Conservation (phyloP, 2,888 invertebrate genomes). For the Schizaphis graminum region DNA sequence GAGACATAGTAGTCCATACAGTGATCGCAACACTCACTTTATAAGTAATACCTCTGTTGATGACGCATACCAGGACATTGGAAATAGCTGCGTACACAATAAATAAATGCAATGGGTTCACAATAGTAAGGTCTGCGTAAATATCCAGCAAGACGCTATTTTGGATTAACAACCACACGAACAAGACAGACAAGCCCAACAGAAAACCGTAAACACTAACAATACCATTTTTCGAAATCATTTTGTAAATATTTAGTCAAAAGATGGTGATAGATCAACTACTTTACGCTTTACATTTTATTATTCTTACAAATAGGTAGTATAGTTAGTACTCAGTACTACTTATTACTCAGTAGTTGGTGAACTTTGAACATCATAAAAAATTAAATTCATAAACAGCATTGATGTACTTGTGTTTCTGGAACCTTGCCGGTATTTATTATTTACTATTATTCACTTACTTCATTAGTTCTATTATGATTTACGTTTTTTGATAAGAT, state of each 20-base stretch:
- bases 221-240: slow-evolving; percentile 55
- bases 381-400: background rate
- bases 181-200: slow-evolving; percentile 5
- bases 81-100: background rate
- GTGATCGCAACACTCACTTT: slow-evolving; percentile 13
- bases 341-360: background rate
- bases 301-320: background rate
- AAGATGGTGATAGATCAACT: background rate
- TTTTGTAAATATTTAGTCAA: slow-evolving; percentile 13
- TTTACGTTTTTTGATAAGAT: background rate
- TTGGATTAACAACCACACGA: background rate
- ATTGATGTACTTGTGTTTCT: background rate
- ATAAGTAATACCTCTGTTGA: background rate
- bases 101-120: background rate
- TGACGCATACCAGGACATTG: slow-evolving; percentile 1
- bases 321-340: background rate
- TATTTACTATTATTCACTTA: too few species aligned
- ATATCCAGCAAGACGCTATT: background rate
- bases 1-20: background rate
- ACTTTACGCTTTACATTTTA: background rate
- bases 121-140: background rate
- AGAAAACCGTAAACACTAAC: slow-evolving; percentile 52
- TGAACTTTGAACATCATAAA: background rate
- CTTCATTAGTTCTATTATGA: too few species aligned
- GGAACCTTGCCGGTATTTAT: background rate